Evolutionary conservation across 2,113 vertebrate species (phyloP).

Genomic region (Corydoras sp.): DNA sequence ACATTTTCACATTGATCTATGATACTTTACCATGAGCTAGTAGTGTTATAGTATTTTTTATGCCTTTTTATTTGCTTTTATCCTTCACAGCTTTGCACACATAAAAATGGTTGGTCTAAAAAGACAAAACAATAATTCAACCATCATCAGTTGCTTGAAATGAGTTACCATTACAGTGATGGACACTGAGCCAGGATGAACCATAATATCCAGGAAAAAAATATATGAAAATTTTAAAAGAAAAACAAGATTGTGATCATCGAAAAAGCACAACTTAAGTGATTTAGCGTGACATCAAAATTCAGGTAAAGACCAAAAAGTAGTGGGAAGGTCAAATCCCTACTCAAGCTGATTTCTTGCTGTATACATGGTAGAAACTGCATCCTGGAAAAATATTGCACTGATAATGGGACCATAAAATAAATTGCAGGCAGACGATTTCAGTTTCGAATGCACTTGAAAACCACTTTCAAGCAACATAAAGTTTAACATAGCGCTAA

Average conservation of each 20-base stretch:
- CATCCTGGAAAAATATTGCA: conserved; percentile 68
- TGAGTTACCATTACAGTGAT: neutral
- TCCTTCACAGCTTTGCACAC: conserved; percentile 10
- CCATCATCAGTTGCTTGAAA: neutral
- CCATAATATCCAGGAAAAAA: neutral
- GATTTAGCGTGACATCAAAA: conserved; percentile 1
- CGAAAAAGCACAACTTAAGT: conserved; percentile 3
- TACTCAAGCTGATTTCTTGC: conserved; percentile 59
- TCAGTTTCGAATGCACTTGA: conserved; percentile 83
- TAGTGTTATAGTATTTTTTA: no score
- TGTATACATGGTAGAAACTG: conserved; percentile 55
- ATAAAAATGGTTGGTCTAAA: conserved; percentile 12
- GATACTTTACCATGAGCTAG: no score
- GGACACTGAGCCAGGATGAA: neutral
- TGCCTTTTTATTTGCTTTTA: conserved; percentile 11
- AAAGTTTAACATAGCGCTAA: conserved; percentile 99
- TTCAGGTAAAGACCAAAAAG: conserved; percentile 52
- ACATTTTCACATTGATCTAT: no score
- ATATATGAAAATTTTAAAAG: neutral
- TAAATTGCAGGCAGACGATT: conserved; percentile 88
- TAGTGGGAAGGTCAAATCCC: conserved; percentile 61
- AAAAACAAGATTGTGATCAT: neutral
- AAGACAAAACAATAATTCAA: no score
- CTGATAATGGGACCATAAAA: conserved; percentile 76
- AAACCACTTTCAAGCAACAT: conserved; percentile 96